Base-by-base conservation (phyloP, 2,113 vertebrate species). In the Megaptera novaeangliae region DNA sequence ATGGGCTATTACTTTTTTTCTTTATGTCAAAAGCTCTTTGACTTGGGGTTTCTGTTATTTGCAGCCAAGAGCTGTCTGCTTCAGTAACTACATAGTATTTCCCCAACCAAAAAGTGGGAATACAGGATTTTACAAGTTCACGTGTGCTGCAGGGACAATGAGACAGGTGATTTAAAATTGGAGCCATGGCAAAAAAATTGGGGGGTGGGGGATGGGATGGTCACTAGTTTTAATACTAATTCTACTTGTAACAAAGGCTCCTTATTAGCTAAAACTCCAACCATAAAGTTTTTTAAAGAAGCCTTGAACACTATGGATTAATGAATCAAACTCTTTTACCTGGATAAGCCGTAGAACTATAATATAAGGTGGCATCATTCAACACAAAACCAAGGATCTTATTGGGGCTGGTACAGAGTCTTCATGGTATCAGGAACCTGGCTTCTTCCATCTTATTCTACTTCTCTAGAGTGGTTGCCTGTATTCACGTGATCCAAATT, bases 11-110 rank as follows among this genome's bases (percentile, higher is more conserved):
- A 13, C 2, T 63, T 61, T 88, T 68, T 31, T 92, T 85, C 29
- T 88, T 92, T 74, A 52, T 55, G 31, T 66, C 81, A 69, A 91
- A 93, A 69, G 6, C 14, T 66, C 59, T 64, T 88, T 74, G 64
- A 81, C 41, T 75, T 93, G 46, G n/a, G 13, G 31, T 88, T 93
- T 94, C n/a, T 68, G n/a, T 80, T 93, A 77, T 64, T 85, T 85
- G 31, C 23, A 92, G n/a, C 4, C 80, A 83, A 94, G 87, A 80
- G 3, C 9, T 84, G 52, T 36, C 44, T 84, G 15, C 29, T 52
- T 83, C 55, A 84, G 31, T 82, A 90, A 93, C 52, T 46, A 80
- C 57, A 63, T 18, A 84, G 63, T 71, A 74, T 92, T 95, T 93
- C 68, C 25, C 39, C 46, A 72, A 6, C 3, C n/a, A 61, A 52